A percentile compares a stretch with the other conserved stretches of the same genome.
These are phyloP conservation scores for Phortica magna DNA, from an alignment of 2,888 invertebrate species.

Conservation along the genomic window DNA sequence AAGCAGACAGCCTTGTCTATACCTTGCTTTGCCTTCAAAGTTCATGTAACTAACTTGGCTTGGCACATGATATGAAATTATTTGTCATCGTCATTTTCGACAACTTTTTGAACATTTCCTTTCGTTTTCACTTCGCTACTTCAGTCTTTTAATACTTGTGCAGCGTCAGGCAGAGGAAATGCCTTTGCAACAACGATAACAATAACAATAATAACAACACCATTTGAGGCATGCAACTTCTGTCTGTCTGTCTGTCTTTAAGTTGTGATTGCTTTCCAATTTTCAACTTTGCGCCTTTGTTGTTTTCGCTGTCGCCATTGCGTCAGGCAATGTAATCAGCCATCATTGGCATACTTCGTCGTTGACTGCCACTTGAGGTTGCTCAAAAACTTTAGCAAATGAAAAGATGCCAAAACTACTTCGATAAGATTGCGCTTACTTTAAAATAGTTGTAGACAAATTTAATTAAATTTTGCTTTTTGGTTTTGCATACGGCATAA, in stretches of 20 bases:
- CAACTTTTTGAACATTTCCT: constrained; percentile 69
- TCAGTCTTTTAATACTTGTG: not conserved
- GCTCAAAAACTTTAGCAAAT: not conserved
- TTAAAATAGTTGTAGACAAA: not conserved
- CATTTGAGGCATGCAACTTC: constrained; percentile 9
- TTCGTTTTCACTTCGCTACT: constrained; percentile 59
- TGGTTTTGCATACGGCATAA: not conserved
- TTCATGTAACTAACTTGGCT: constrained; percentile 20
- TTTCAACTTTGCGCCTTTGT: constrained; percentile 6
- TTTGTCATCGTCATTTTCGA: constrained; percentile 70
- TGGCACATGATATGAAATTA: constrained; percentile 67
- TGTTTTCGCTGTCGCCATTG: not conserved
- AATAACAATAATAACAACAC: not conserved
- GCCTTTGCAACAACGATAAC: not conserved
- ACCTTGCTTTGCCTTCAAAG: not conserved
- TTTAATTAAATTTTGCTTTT: not conserved
- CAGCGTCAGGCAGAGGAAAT: not conserved
- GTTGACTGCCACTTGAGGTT: not conserved
- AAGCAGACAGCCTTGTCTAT: not conserved
- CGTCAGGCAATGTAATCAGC: constrained; percentile 28
- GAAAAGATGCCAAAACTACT: not conserved
- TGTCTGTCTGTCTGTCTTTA: no score
- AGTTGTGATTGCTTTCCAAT: constrained; percentile 31
- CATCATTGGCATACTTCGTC: constrained; percentile 28
- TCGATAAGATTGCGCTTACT: not conserved